Evolutionary conservation across 2,888 invertebrate genomes (phyloP), one percentile per base, ranked within the genome.

Genomic region (Cheilosia urbana): DNA sequence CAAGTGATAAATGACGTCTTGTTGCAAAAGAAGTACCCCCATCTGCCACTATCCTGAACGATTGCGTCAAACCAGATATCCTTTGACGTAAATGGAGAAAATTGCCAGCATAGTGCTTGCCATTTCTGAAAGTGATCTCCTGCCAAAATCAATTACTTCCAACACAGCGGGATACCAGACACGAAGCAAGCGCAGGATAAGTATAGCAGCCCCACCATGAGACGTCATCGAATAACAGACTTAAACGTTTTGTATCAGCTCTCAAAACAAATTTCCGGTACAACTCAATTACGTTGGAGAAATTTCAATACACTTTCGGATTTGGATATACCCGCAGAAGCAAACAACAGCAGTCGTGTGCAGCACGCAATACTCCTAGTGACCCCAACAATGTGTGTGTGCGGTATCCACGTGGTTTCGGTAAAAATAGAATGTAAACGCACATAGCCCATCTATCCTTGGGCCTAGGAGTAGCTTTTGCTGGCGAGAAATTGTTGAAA

Each of bases 361-460:
- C 30, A 30, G 30, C 30, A 9, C 6, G 30, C 30, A 2, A 30
- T 30, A 30, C 30, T 30, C 9, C 9, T 60, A 30, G 49, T 27
- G 19, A 57, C 37, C 51, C n/a, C 42, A 55, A 57, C 45, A 65
- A 73, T 63, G 63, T 57, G 27, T 62, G 11, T 34, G 11, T 34
- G 37, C 4, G 13, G 11, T 13, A 13, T 37, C 3, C 13, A 11
- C 37, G 2, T 13, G 13, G 11, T 27, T 11, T 45, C 9, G 42
- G 51, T 51, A 62, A 77, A 62, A 77, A 77, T 62, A 68, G 60
- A 62, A 45, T 62, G 55, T 68, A 19, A 71, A 58, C 47, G 72
- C 57, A 58, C 37, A 47, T 19, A 51, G 37, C 17, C n/a, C 21
- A 4, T 19, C 53, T 11, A 7, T 30, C 5, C 24, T 42, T 17